These are phyloP conservation scores for Laspeyria flexula DNA, from an alignment of 2,888 invertebrate genomes.

Conservation along the genomic window DNA sequence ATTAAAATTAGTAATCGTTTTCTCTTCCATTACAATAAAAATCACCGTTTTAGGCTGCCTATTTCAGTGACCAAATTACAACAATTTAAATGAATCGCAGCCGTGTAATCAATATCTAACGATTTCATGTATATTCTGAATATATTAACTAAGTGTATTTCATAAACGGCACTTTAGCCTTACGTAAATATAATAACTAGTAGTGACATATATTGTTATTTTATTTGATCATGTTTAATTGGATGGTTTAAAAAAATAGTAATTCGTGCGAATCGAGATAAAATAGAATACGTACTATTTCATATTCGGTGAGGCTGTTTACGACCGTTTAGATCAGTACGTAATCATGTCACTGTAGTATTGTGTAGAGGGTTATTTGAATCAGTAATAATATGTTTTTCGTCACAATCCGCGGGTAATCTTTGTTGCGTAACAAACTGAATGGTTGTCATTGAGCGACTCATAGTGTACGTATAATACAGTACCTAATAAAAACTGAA, in stretches of 20 bases:
- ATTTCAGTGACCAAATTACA: not conserved
- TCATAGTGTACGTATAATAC: slow-evolving; percentile 25
- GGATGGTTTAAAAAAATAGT: slow-evolving; percentile 14
- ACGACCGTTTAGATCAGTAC: slow-evolving; percentile 33
- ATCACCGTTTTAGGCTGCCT: too few species aligned
- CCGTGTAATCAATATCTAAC: too few species aligned
- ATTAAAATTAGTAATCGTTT: slow-evolving; percentile 1
- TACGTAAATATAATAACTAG: slow-evolving; percentile 1
- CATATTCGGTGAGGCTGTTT: slow-evolving; percentile 11
- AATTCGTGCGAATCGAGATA: slow-evolving; percentile 35
- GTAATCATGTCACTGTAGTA: slow-evolving; percentile 28
- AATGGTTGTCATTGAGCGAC: slow-evolving; percentile 61
- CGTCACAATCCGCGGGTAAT: slow-evolving; percentile 67
- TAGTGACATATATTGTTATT: slow-evolving; percentile 11
- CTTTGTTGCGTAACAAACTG: slow-evolving; percentile 68
- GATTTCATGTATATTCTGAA: too few species aligned
- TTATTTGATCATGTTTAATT: slow-evolving; percentile 21
- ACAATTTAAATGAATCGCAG: not conserved
- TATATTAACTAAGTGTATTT: too few species aligned
- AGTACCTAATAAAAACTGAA: not conserved
- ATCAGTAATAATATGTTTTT: slow-evolving; percentile 62
- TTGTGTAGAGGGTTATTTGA: slow-evolving; percentile 51
- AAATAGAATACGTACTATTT: slow-evolving; percentile 15
- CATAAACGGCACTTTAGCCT: too few species aligned
- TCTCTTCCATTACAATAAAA: not conserved